Base-by-base conservation (phyloP, 53 echinoderm and acorn worm species). In the Glandiceps talaboti region DNA sequence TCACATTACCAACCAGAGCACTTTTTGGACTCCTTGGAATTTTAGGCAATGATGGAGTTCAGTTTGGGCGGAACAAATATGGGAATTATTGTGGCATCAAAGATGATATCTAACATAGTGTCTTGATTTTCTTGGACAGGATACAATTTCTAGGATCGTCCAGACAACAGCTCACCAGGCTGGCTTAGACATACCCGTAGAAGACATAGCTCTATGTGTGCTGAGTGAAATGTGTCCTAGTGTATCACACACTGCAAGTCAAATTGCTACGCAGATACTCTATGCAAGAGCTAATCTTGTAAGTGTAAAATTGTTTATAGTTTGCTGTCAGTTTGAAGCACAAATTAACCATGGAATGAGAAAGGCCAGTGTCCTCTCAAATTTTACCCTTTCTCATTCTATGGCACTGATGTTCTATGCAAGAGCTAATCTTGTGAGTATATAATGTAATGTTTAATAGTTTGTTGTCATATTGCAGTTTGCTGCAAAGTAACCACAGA, bases 401-500 rank as follows among this genome's bases (percentile, higher is more conserved):
- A n/a, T n/a, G n/a, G n/a, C 85, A 25, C 93, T 91, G 74, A 82
- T 99, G 25, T 84, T 99, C 32, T 94, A 83, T 83, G 93, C 93
- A 33, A 84, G 82, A 30, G 83, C 89, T 27, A 77, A 94, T 83
- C 76, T 99, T 86, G 99, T 99, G 79, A 86, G 97, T 90, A n/a
- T n/a, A n/a, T n/a, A n/a, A n/a, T n/a, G n/a, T n/a, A n/a, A n/a
- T 14, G 30, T 1, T 25, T 28, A 0, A 25, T 27, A n/a, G n/a
- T n/a, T n/a, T n/a, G n/a, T n/a, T n/a, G n/a, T n/a, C n/a, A n/a
- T n/a, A n/a, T n/a, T 45, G 64, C 64, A 12, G 20, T 45, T n/a
- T n/a, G n/a, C n/a, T n/a, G 64, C 64, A 45, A 45, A 45, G 6
- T 6, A 12, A 45, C 64, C 6, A 45, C 6, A 45, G 64, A 12